Conservation (phyloP, 2,888 invertebrate genomes). For the Cordilura impudica region DNA sequence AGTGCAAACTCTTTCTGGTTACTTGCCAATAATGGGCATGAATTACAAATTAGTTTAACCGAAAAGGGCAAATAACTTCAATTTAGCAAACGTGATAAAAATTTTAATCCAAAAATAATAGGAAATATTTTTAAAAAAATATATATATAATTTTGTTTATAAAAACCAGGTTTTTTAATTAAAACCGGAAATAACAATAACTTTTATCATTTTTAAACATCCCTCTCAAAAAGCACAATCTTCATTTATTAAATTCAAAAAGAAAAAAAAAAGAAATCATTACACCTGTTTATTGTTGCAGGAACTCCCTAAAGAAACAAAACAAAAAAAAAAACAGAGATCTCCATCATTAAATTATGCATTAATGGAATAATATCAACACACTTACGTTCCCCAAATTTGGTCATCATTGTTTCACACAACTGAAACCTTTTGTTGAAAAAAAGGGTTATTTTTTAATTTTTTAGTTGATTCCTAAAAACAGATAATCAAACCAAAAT, state of each 20-base stretch:
- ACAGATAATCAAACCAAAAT: constrained; percentile 44
- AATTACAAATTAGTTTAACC: constrained; percentile 58
- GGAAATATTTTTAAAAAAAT: not conserved
- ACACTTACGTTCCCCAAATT: constrained; percentile 38
- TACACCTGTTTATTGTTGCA: constrained; percentile 53
- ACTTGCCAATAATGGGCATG: constrained; percentile 57
- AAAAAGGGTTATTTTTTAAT: constrained; percentile 46
- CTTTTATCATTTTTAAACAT: constrained; percentile 47
- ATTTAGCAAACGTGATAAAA: constrained; percentile 48
- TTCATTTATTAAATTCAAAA: constrained; percentile 14
- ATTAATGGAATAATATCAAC: constrained; percentile 59
- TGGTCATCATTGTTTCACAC: not conserved
- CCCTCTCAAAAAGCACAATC: constrained; percentile 16
- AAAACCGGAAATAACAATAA: constrained; percentile 55
- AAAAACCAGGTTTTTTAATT: constrained; percentile 38
- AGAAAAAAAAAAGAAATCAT: constrained; percentile 59
- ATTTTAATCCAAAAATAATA: not conserved
- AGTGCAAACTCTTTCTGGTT: constrained; percentile 59
- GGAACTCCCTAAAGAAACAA: not conserved
- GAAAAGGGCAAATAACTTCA: constrained; percentile 51
- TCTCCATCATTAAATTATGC: constrained; percentile 60
- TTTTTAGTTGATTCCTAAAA: constrained; percentile 34
- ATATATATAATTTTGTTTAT: not conserved
- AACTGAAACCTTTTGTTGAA: not conserved
- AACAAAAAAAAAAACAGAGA: constrained; percentile 28